Evolutionary conservation across 1,140 invertebrate species (phyloP).

Genomic region (Scaptodrosophila lebanonensis): DNA sequence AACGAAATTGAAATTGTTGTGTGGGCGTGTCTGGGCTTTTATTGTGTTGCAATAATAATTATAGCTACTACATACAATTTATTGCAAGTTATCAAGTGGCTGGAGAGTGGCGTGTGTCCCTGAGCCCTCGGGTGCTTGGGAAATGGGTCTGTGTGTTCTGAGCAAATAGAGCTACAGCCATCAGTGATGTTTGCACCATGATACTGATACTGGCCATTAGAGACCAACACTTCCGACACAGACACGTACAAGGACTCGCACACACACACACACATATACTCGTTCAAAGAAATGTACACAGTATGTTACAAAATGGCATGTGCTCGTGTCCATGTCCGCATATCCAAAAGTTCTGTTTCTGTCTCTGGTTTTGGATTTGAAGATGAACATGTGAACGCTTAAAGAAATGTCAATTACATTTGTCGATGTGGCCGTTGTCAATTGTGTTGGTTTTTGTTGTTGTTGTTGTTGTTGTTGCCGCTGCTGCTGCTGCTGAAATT

Average conservation of each 20-base stretch:
- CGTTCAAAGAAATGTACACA: slow-evolving; percentile 17
- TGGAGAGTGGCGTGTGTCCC: too few relatives aligned
- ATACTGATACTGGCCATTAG: slow-evolving; percentile 33
- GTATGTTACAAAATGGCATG: slow-evolving; percentile 31
- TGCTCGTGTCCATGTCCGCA: slow-evolving; percentile 9
- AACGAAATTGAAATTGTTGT: too few relatives aligned
- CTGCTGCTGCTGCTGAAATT: slow-evolving; percentile 17
- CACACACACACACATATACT: slow-evolving; percentile 2
- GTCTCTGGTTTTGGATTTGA: slow-evolving; percentile 2
- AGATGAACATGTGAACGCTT: slow-evolving; percentile 11
- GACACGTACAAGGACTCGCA: slow-evolving; percentile 6
- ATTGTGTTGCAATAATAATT: too few relatives aligned
- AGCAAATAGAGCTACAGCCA: slow-evolving; percentile 4
- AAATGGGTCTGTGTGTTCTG: neutral
- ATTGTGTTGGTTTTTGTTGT: slow-evolving; percentile 6
- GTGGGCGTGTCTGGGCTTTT: too few relatives aligned
- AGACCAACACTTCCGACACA: slow-evolving; percentile 21
- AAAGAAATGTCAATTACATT: slow-evolving; percentile 44
- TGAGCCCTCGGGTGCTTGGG: too few relatives aligned
- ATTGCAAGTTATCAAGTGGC: too few relatives aligned
- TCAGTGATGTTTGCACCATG: slow-evolving; percentile 29
- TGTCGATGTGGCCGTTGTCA: slow-evolving; percentile 33
- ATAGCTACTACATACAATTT: too few relatives aligned
- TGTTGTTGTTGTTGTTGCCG: slow-evolving; percentile 2
- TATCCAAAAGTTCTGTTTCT: slow-evolving; percentile 24